These are phyloP conservation scores for Ovis canadensis DNA, from an alignment of 2,113 vertebrate species.

Conservation along the genomic window DNA sequence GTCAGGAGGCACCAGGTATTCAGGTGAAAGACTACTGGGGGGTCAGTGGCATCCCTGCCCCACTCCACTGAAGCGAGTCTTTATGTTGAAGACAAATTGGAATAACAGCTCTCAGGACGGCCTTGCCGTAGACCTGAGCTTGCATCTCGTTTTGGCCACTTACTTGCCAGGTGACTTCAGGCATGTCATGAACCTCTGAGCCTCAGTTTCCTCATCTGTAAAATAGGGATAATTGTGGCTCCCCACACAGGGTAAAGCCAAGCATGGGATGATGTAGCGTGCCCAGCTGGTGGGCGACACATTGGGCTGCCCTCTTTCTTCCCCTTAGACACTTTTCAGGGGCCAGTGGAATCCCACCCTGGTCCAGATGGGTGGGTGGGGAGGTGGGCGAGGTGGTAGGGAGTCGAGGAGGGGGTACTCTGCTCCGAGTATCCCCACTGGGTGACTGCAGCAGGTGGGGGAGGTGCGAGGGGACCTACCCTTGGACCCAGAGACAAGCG, in stretches of 20 bases:
- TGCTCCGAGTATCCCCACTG: rapidly evolving
- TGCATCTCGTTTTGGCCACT: not conserved
- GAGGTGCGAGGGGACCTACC: rapidly evolving
- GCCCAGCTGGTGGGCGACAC: not conserved
- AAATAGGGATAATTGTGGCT: not conserved
- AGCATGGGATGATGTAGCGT: rapidly evolving
- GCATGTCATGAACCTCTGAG: not conserved
- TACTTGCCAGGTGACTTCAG: not conserved
- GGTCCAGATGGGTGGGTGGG: not conserved
- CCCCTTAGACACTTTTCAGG: not conserved
- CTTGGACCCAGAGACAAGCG: not conserved
- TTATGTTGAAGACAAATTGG: not conserved
- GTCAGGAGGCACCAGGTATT: rapidly evolving
- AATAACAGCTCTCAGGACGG: not conserved
- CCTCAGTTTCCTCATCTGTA: not conserved
- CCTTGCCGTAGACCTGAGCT: not conserved
- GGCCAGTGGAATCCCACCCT: too few species aligned
- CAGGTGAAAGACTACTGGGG: not conserved
- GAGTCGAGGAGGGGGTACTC: rapidly evolving
- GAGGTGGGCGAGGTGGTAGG: not conserved
- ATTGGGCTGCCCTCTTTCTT: not conserved
- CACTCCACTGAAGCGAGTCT: not conserved
- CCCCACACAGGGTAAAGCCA: not conserved
- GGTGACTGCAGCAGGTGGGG: not conserved
- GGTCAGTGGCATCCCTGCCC: rapidly evolving